Evolutionary conservation across 2,113 vertebrate genomes (phyloP).

Genomic region (Gulo gulo): DNA sequence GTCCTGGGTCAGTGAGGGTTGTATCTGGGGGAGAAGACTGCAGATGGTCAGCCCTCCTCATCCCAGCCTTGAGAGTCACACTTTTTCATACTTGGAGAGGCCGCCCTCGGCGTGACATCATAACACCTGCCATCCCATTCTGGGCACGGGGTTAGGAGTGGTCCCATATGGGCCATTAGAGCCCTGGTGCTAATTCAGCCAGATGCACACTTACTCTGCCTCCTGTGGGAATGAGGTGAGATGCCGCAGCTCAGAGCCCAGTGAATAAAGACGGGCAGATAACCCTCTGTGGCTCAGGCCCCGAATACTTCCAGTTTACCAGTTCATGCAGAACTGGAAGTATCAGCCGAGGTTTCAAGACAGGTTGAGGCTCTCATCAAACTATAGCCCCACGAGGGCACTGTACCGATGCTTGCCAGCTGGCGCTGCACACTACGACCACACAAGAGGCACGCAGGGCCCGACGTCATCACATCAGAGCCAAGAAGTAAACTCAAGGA

Average conservation of each 20-base stretch:
- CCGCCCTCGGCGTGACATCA: neutral
- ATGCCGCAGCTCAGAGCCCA: neutral
- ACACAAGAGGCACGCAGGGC: neutral
- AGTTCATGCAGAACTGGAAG: neutral
- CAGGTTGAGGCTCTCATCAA: neutral
- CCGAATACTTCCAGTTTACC: no score
- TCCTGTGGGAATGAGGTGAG: rapidly evolving
- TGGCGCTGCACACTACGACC: rapidly evolving
- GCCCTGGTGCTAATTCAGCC: neutral
- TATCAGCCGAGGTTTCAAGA: neutral
- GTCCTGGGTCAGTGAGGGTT: neutral
- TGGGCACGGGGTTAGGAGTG: neutral
- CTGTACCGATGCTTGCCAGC: neutral
- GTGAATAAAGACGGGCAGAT: neutral
- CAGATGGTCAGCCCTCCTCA: neutral
- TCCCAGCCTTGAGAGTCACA: neutral
- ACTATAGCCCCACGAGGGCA: neutral
- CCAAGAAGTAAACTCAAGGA: neutral
- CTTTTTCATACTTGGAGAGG: neutral
- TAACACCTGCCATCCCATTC: rapidly evolving
- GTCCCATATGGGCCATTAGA: neutral
- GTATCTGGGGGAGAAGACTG: no score
- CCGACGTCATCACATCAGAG: neutral
- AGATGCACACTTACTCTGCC: neutral
- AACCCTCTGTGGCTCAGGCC: neutral